A percentile compares a stretch with the other conserved stretches of the same genome.
These are phyloP conservation scores for Clostera curtula DNA, from an alignment of 2,888 invertebrate species.

Conservation along the genomic window DNA sequence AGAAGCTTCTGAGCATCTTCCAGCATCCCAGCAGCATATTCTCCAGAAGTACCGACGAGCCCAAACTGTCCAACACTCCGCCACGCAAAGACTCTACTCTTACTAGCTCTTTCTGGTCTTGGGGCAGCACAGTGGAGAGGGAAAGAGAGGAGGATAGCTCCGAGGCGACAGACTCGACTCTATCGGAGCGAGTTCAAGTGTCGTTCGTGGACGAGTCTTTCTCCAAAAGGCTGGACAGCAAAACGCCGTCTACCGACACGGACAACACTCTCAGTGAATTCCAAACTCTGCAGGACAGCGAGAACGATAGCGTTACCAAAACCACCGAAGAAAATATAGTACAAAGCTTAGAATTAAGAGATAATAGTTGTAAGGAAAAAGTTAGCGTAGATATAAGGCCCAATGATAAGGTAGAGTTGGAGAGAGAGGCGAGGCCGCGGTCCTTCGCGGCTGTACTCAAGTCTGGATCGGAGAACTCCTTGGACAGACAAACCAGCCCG, in stretches of 20 bases:
- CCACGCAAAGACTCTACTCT: slow-evolving; percentile 62
- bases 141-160: slow-evolving; percentile 54
- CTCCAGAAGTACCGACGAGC: slow-evolving; percentile 63
- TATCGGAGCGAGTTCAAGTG: slow-evolving; percentile 63
- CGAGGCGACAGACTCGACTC: slow-evolving; percentile 60
- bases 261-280: slow-evolving; percentile 66
- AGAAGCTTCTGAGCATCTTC: slow-evolving; percentile 78
- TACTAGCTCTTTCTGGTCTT: slow-evolving; percentile 66
- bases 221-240: slow-evolving; percentile 59
- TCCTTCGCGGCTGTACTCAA: slow-evolving; percentile 65
- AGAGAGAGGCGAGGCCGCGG: slow-evolving; percentile 46
- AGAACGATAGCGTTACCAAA: slow-evolving; percentile 53
- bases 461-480: slow-evolving; percentile 56
- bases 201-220: slow-evolving; percentile 65
- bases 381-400: slow-evolving; percentile 28
- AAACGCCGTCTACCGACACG: slow-evolving; percentile 65
- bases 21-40: slow-evolving; percentile 78
- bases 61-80: slow-evolving; percentile 59
- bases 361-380: slow-evolving; percentile 24
- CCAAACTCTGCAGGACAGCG: slow-evolving; percentile 45
- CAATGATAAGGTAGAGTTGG: slow-evolving; percentile 31
- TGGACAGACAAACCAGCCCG: slow-evolving; percentile 55
- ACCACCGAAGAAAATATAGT: slow-evolving; percentile 70
- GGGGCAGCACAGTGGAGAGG: slow-evolving; percentile 54
- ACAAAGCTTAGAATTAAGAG: slow-evolving; percentile 70